These are phyloP conservation scores for Drosophila kanapiae DNA, from an alignment of 1,140 invertebrate species.

Conservation along the genomic window DNA sequence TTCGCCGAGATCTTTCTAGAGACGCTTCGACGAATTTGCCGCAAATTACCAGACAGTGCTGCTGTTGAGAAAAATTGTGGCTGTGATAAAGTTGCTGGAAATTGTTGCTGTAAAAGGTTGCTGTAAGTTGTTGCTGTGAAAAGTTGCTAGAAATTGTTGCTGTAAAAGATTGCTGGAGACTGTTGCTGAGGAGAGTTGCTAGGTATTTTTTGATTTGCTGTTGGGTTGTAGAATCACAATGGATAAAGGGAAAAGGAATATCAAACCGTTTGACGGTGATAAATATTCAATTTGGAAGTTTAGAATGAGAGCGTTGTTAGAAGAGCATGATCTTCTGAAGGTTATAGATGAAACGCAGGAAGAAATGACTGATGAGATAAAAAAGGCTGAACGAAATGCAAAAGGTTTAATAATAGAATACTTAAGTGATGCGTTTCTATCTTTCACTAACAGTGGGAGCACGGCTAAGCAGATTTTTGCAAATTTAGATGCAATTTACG, in stretches of 20 bases:
- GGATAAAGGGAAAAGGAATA: conserved; percentile 14
- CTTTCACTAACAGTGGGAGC: conserved; percentile 1
- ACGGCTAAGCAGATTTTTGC: conserved; percentile 3
- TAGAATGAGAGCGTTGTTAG: conserved; percentile 3
- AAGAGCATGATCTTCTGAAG: conserved; percentile 16
- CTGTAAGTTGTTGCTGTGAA: background rate
- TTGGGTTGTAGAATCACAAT: background rate
- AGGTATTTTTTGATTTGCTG: background rate
- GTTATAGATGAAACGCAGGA: conserved; percentile 3
- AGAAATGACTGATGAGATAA: conserved; percentile 9
- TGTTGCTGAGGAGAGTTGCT: background rate
- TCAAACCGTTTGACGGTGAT: conserved; percentile 14
- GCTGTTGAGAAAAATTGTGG: no score
- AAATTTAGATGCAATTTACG: conserved; percentile 7
- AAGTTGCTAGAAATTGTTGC: conserved; percentile 4
- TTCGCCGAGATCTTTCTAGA: no score
- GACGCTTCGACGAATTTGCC: no score
- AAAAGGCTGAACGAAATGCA: conserved; percentile 13
- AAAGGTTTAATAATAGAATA: conserved; percentile 10
- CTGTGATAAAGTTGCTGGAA: background rate
- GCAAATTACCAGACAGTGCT: no score
- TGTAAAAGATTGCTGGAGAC: background rate
- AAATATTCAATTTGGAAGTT: conserved; percentile 23
- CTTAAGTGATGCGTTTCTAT: conserved; percentile 9
- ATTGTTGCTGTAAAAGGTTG: background rate